Evolutionary conservation across 2,113 vertebrate species (phyloP).

Genomic region (Sminthopsis crassicaudata): DNA sequence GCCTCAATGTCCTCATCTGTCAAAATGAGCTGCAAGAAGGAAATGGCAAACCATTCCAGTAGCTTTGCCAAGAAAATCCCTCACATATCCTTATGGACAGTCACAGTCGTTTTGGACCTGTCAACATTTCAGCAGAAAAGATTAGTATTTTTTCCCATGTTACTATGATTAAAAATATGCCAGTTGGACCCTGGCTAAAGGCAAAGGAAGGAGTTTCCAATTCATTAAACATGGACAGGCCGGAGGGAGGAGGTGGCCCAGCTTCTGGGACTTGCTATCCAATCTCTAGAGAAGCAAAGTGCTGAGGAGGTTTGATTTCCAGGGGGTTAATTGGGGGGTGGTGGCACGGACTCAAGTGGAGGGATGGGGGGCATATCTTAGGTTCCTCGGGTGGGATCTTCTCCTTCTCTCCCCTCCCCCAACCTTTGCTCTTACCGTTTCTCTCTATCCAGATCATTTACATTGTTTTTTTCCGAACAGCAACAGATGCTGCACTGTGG

Average conservation of each 20-base stretch:
- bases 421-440: conserved; percentile 84
- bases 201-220: background rate
- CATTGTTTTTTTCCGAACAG: conserved; percentile 83
- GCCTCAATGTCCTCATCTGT: too few relatives aligned
- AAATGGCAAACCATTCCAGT: too few relatives aligned
- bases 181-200: background rate
- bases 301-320: too few relatives aligned
- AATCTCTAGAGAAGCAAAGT: background rate
- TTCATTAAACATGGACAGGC: background rate
- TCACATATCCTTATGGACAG: too few relatives aligned
- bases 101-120: too few relatives aligned
- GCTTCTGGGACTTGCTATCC: background rate
- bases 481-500: conserved; percentile 85
- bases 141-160: too few relatives aligned
- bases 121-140: background rate
- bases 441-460: conserved; percentile 91
- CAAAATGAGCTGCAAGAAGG: too few relatives aligned
- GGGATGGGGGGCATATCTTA: too few relatives aligned
- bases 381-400: too few relatives aligned
- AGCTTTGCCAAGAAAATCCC: too few relatives aligned
- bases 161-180: background rate
- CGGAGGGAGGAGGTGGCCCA: background rate
- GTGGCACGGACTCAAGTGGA: background rate
- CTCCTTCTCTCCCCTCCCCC: too few relatives aligned
- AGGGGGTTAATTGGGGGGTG: too few relatives aligned